Percentiles rank a stretch among this genome's conserved stretches.
Conservation (phyloP, 2,113 vertebrate genomes). For the Brachionichthys hirsutus region DNA sequence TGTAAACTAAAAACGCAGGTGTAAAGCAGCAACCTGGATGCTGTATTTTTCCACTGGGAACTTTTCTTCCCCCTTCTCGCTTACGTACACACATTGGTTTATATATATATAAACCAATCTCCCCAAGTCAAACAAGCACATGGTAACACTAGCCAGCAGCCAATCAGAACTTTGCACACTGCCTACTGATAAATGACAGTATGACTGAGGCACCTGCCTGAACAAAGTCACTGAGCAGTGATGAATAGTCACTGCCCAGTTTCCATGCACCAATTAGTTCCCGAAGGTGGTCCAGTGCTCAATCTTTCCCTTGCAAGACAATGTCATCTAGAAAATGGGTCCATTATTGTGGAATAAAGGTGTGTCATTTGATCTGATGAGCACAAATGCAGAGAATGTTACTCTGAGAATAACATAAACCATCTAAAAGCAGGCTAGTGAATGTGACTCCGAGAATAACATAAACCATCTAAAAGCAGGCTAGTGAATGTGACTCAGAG, state of each 20-base stretch:
- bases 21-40: not conserved
- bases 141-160: constrained; percentile 54
- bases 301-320: constrained; percentile 15
- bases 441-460: no score
- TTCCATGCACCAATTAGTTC: constrained; percentile 60
- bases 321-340: constrained; percentile 29
- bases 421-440: not conserved
- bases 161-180: constrained; percentile 54
- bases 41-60: constrained; percentile 20
- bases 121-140: constrained; percentile 46
- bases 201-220: constrained; percentile 37
- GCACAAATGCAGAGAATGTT: not conserved
- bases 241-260: constrained; percentile 48
- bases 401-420: not conserved
- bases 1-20: not conserved
- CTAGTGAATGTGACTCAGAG: no score
- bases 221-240: constrained; percentile 55
- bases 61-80: constrained; percentile 8
- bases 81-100: constrained; percentile 9
- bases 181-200: constrained; percentile 52
- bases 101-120: constrained; percentile 6
- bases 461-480: not conserved
- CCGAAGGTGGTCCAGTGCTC: constrained; percentile 44
- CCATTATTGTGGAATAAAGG: not conserved
- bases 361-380: not conserved